These are phyloP conservation scores for Drosophila neonasuta DNA, from an alignment of 2,888 invertebrate genomes.

Conservation along the genomic window DNA sequence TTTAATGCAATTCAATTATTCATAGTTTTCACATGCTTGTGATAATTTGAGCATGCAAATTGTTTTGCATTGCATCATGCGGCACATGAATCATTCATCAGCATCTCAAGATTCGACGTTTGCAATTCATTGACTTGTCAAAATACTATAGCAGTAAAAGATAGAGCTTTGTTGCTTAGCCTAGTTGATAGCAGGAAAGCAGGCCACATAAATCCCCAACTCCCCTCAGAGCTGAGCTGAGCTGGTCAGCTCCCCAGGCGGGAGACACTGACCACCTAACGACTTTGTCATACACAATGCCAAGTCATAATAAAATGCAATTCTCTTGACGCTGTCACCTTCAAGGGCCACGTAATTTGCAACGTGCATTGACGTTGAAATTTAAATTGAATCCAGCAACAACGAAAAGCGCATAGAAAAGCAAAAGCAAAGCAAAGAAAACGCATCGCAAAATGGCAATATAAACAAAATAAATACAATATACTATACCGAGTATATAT, in stretches of 20 bases:
- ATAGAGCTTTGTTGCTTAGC: background rate
- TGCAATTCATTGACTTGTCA: slow-evolving; percentile 25
- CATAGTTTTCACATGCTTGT: slow-evolving; percentile 42
- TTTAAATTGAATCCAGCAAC: slow-evolving; percentile 54
- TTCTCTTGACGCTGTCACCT: slow-evolving; percentile 63
- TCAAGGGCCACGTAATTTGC: slow-evolving; percentile 71
- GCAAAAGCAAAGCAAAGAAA: slow-evolving; percentile 25
- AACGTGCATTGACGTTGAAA: slow-evolving; percentile 63
- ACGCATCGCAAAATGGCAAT: slow-evolving; percentile 41
- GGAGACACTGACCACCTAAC: slow-evolving; percentile 29
- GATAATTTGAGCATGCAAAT: slow-evolving; percentile 36
- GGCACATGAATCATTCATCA: slow-evolving; percentile 24
- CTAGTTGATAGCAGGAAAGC: slow-evolving; percentile 9
- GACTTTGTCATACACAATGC: slow-evolving; percentile 44
- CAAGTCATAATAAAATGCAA: slow-evolving; percentile 65
- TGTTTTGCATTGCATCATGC: slow-evolving; percentile 19
- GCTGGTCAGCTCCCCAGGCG: background rate
- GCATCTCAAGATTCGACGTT: slow-evolving; percentile 10
- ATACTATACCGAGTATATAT: slow-evolving; percentile 5
- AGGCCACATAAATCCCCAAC: slow-evolving; percentile 10
- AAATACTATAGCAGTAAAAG: background rate
- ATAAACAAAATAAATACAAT: slow-evolving; percentile 44
- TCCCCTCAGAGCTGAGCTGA: background rate
- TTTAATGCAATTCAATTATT: slow-evolving; percentile 32
- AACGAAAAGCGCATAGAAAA: slow-evolving; percentile 29